Evolutionary conservation across 2,888 invertebrate genomes (phyloP).

Genomic region (Ennomos erosarius): DNA sequence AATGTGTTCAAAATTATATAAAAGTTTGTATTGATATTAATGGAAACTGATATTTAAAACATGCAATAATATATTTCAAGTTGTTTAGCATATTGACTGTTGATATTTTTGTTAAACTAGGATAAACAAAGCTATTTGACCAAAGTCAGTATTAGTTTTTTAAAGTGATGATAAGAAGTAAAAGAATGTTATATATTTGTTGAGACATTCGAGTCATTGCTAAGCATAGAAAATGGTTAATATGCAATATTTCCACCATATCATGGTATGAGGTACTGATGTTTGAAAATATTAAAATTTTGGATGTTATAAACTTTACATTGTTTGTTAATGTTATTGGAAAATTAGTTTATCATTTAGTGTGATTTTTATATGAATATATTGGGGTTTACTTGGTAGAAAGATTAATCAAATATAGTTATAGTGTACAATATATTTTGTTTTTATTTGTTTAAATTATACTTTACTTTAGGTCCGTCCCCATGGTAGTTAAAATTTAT

Average conservation of each 20-base stretch:
- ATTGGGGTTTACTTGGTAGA: constrained; percentile 85
- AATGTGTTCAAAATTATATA: constrained; percentile 81
- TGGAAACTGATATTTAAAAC: constrained; percentile 75
- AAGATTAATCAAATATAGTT: constrained; percentile 82
- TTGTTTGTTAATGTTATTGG: constrained; percentile 85
- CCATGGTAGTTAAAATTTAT: constrained; percentile 31
- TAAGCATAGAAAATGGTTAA: constrained; percentile 64
- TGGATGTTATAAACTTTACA: constrained; percentile 71
- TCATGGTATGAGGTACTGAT: constrained; percentile 72
- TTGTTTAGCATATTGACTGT: constrained; percentile 82
- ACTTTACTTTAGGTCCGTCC: constrained; percentile 47
- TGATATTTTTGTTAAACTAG: constrained; percentile 81
- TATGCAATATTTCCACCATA: constrained; percentile 77
- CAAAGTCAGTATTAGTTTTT: constrained; percentile 85
- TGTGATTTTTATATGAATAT: constrained; percentile 86
- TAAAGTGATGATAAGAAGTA: constrained; percentile 71
- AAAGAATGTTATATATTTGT: constrained; percentile 69
- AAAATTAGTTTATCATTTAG: constrained; percentile 75
- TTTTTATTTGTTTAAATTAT: constrained; percentile 35
- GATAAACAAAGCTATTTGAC: constrained; percentile 85
- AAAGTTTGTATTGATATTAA: constrained; percentile 71
- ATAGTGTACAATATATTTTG: constrained; percentile 62
- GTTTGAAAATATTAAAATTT: constrained; percentile 60
- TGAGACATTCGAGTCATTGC: constrained; percentile 71
- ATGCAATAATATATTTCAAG: constrained; percentile 76